Base-by-base conservation (phyloP, 2,888 invertebrate species). In the Ectemnius lituratus region DNA sequence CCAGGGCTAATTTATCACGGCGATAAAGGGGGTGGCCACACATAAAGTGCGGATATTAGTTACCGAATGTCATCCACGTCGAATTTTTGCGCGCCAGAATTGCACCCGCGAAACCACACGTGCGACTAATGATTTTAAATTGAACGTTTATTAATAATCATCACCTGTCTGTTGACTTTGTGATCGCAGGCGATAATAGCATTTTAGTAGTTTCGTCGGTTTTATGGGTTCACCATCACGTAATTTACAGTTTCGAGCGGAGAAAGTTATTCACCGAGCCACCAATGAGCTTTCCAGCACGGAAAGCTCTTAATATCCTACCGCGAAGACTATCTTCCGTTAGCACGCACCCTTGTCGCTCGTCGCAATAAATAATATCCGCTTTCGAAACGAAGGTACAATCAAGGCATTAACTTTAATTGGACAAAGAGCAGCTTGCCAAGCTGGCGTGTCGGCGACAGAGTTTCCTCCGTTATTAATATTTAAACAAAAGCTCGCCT, bases 371-470 rank as follows among this genome's bases (percentile, higher is more conserved):
- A 82, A 79, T 81, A 85, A 78, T 79, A 81, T 78, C 65, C 60
- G 74, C 60, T 67, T 67, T 64, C 66, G 65, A 58, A 63, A 65
- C 23, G 64, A 61, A 67, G 62, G 82, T 82, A 76, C 82, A 84
- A 87, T 86, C 82, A 84, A 84, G 79, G 80, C 79, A 85, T 87
- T 80, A 84, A 84, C 78, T 83, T 87, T 86, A 86, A 87, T 87
- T 87, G 81, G 79, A 87, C 85, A 85, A 87, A 87, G 84, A 80
- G 64, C 58, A 73, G 68, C 61, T 57, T 66, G 76, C 62, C 60
- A 56, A 4, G 11, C 52, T 52, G 52, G 52, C 16, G 61, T 59
- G 60, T 65, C 62, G 58, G 67, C 78, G 80, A 81, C 78, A 78
- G 81, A 82, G 78, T 84, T 83, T 80, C 78, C 52, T 67, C 63